phyloP scores from a whole-genome alignment of 2,888 invertebrate species.

The Agrilus biguttatus region DNA sequence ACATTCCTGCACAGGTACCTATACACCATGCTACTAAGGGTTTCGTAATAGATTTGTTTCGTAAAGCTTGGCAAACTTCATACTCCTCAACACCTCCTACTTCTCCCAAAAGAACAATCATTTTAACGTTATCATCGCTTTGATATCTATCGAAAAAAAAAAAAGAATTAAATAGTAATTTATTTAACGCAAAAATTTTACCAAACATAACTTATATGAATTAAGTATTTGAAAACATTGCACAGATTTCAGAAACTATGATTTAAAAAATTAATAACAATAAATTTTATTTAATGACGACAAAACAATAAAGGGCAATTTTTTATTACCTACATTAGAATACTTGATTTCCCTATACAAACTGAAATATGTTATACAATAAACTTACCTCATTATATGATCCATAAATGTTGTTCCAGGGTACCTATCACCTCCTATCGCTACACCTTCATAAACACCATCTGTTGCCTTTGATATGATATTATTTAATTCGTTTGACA shows the following conservation, averaged over 20 bases:
- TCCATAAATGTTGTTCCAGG: conserved; percentile 98
- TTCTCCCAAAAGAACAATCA: conserved; percentile 91
- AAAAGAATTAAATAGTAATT: not conserved
- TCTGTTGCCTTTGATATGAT: conserved; percentile 93
- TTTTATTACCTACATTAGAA: too few species aligned
- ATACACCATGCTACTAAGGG: conserved; percentile 99
- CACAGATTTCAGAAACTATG: too few species aligned
- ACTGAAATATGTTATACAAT: not conserved
- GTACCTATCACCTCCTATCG: conserved; percentile 93
- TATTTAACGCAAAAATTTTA: too few species aligned
- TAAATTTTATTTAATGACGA: too few species aligned
- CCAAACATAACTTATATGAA: too few species aligned
- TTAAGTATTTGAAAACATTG: too few species aligned
- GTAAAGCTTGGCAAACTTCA: conserved; percentile 80
- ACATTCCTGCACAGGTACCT: conserved; percentile 63
- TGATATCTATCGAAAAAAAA: conserved; percentile 36
- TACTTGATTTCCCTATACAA: too few species aligned
- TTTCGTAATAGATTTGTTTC: conserved; percentile 69
- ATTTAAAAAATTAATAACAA: too few species aligned
- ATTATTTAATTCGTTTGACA: conserved; percentile 99
- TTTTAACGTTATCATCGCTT: conserved; percentile 70
- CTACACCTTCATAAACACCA: conserved; percentile 95
- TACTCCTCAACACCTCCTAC: conserved; percentile 99
- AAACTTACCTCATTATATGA: conserved; percentile 61
- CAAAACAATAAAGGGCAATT: too few species aligned